Evolutionary conservation across 2,888 invertebrate species (phyloP), one percentile per base, ranked within the genome.

Genomic region (Dryocosmus kuriphilus): DNA sequence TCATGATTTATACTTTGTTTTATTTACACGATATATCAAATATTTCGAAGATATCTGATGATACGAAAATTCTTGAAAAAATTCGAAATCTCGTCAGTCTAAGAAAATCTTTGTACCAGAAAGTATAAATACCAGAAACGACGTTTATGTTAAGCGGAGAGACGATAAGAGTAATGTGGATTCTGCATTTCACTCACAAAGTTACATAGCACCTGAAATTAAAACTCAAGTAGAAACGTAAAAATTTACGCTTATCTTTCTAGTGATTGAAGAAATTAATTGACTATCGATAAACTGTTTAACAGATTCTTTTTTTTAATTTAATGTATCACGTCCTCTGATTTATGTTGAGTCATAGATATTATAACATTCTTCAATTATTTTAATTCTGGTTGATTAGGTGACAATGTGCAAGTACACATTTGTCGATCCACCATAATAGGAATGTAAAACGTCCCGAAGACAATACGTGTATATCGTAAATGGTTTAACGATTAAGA

Each of bases 371-470:
- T 51, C 35, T 51, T n/a, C 1, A n/a, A 51, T 7, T 35, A 8
- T 5, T 0, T n/a, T 51, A n/a, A 38, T 38, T 38, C 11, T 38
- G 9, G 1, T 51, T n/a, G 9, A 51, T 46, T 19, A 46, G 6
- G 6, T 19, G 19, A 46, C 19, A 19, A 46, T 19, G 46, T 46
- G 1, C 5, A 41, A 19, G 46, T 19, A 19, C 16, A n/a, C 19
- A 9, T 22, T 51, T n/a, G 8, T n/a, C n/a, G 19, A 27, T 11
- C 27, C 30, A 51, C n/a, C 14, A 79, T 82, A 82, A 86, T 86
- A 88, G 88, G 85, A 89, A 90, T 89, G 85, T 86, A 88, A 88
- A 89, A 90, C 90, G 90, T 91, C 90, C 90, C 86, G 85, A 89
- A 87, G 90, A 91, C 90, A 90, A 90, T 90, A 88, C 83, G 61